Evolutionary conservation across 2,888 invertebrate genomes (phyloP), one percentile per base, ranked within the genome.

Genomic region (Gymnosoma rotundatum): DNA sequence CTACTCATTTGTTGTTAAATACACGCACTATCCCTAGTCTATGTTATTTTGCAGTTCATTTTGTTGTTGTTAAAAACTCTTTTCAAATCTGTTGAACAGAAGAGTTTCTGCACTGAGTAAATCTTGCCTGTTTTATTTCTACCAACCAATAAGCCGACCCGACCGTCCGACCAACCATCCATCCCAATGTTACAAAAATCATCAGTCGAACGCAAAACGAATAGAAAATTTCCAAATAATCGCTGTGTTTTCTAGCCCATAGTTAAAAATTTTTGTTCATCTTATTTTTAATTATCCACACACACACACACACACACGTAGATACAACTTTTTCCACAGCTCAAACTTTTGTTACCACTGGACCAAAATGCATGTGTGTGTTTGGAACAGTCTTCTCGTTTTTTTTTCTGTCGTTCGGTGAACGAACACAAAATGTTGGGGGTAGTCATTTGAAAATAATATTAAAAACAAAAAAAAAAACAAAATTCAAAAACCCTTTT

Each of bases 251-350:
- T 84, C 81, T 84, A 84, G 84, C 84, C 84, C 84, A 81, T 74
- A 84, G 81, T 84, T 81, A 78, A 74, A 60, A 63, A 60, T 74
- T 78, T 75, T 69, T 83, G 70, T 78, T 86, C 75, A 63, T 79
- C 83, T 81, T 86, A 81, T 83, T 83, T 83, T 87, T 86, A 83
- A 87, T 86, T 81, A 82, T 80, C 18, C 83, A 74, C 16, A 67
- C 45, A 38, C 10, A 14, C 50, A 58, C 42, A 64, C 72, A 83
- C 48, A 50, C 52, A 56, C 42, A 64, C 72, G 83, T 38, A 54
- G 48, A 52, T 64, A 50, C 72, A 52, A 56, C 70, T 67, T 25
- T 45, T 87, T 32, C 50, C 20, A 42, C 21, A 56, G 25, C 25
- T 60, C n/a, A 20, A 76, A 70, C 70, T 69, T 80, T 74, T 75